A percentile compares a stretch with the other conserved stretches of the same genome.
Evolutionary conservation across 1,140 invertebrate genomes (phyloP).

Genomic region (Drosophila athabasca): DNA sequence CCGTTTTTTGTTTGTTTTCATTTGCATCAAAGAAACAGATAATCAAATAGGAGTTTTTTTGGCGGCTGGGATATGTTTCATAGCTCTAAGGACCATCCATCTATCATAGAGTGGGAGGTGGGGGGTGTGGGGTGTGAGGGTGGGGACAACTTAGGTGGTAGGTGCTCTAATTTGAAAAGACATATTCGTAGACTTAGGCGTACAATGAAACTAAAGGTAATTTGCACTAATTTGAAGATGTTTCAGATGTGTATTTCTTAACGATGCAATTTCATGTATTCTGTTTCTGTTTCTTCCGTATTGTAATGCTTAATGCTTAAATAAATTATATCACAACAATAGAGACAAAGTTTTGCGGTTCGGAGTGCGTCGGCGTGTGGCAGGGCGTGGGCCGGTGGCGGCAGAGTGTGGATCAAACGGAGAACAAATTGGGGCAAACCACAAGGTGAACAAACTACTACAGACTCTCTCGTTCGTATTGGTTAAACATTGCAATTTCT

Average conservation of each 20-base stretch:
- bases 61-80: constrained; percentile 68
- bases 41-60: constrained; percentile 1
- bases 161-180: constrained; percentile 32
- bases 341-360: constrained; percentile 68
- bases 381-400: constrained; percentile 2
- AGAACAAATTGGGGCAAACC: constrained; percentile 27
- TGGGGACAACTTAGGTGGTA: constrained; percentile 36
- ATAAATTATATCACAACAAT: constrained; percentile 81
- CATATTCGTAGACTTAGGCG: constrained; percentile 42
- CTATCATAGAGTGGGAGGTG: neutral
- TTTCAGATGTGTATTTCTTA: constrained; percentile 54
- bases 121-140: neutral
- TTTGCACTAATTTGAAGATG: constrained; percentile 71
- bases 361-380: constrained; percentile 44
- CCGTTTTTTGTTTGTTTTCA: constrained; percentile 5
- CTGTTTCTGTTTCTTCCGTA: constrained; percentile 31
- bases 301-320: constrained; percentile 58
- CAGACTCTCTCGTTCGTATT: constrained; percentile 6
- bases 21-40: constrained; percentile 10
- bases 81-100: constrained; percentile 34
- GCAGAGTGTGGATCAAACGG: constrained; percentile 29
- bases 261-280: constrained; percentile 32
- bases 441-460: constrained; percentile 11
- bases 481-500: constrained; percentile 21
- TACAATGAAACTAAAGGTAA: constrained; percentile 53